Evolutionary conservation across 2,797 vertebrate species (phyloP).

Genomic region (Gymnopithys bicolor): DNA sequence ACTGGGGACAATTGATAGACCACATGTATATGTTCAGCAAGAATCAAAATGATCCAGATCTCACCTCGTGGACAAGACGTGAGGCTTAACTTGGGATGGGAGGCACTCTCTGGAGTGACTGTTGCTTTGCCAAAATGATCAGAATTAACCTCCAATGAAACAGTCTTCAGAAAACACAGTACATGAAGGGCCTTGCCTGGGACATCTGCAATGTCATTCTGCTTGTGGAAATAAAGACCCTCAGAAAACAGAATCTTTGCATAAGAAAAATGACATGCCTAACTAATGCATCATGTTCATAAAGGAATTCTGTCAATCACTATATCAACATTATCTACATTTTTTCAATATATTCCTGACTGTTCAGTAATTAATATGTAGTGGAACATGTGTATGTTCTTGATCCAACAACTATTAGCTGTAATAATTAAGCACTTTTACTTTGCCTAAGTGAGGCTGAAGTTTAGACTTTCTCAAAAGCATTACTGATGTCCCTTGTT

Average conservation of each 20-base stretch:
- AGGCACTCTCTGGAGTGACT: background rate
- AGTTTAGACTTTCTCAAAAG: background rate
- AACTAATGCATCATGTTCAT: background rate
- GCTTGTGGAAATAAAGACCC: background rate
- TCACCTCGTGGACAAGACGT: background rate
- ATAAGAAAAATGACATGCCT: background rate
- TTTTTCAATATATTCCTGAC: background rate
- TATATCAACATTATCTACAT: background rate
- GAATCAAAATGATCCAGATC: background rate
- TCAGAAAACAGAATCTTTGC: background rate
- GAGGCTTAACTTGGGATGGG: background rate
- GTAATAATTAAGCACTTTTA: background rate
- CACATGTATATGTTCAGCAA: background rate
- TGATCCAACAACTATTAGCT: background rate
- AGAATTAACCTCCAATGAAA: background rate
- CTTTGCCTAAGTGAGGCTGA: background rate
- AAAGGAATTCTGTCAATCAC: background rate
- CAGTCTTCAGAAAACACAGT: background rate
- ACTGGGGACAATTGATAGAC: background rate
- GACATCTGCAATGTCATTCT: background rate
- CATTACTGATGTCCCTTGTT: background rate
- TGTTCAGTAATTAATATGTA: background rate
- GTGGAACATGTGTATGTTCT: background rate
- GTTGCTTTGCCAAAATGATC: background rate
- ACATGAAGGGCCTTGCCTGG: background rate